Evolutionary conservation across 2,888 invertebrate genomes (phyloP).

Genomic region (Agonopterix heracliana): DNA sequence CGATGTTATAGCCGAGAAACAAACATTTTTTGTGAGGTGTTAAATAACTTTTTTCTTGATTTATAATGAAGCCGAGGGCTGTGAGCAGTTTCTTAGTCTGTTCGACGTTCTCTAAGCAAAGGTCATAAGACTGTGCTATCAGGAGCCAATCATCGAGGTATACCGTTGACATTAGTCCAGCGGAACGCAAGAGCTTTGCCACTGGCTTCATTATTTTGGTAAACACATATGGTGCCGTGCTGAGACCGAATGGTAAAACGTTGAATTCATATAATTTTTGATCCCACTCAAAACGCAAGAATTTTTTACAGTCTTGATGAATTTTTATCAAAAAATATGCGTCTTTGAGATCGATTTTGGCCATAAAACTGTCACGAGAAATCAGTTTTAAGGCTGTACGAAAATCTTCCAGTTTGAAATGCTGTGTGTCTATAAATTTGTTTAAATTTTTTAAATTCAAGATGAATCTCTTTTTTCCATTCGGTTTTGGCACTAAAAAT

Average conservation of each 20-base stretch:
- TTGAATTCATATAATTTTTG: background rate
- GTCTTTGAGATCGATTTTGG: background rate
- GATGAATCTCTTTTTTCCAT: conserved; percentile 1
- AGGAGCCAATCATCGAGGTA: conserved; percentile 14
- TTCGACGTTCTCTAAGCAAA: background rate
- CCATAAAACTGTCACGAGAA: background rate
- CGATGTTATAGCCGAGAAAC: background rate
- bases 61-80: background rate
- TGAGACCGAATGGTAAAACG: conserved; percentile 1
- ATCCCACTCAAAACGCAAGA: background rate
- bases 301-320: background rate
- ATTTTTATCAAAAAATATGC: background rate
- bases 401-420: conserved; percentile 1
- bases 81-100: background rate
- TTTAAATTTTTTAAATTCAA: background rate
- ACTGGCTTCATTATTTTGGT: conserved; percentile 2
- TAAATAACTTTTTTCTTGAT: no score
- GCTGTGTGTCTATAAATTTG: no score
- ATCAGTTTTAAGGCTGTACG: background rate
- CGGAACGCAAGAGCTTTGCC: background rate
- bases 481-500: background rate
- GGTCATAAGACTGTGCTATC: conserved; percentile 1
- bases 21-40: background rate
- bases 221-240: conserved; percentile 1
- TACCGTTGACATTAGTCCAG: background rate